A percentile compares a stretch with the other conserved stretches of the same genome.
phyloP scores from a whole-genome alignment of 2,113 vertebrate species.

The Pteronura brasiliensis region DNA sequence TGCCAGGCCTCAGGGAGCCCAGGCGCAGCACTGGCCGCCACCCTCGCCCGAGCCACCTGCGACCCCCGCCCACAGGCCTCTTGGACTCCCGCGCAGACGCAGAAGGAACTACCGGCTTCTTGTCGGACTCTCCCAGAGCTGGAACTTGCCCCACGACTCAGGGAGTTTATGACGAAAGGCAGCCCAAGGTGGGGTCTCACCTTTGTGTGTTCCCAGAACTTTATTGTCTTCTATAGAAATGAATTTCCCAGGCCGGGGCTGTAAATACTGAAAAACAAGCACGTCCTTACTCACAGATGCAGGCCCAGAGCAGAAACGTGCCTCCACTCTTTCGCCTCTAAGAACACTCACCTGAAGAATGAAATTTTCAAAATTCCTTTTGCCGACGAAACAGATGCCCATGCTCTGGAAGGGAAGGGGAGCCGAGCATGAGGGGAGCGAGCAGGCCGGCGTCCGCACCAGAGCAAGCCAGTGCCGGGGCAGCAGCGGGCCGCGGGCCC shows the following conservation, averaged over 20 bases:
- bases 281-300: fast-evolving
- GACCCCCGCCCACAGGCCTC: fast-evolving
- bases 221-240: slow-evolving; percentile 92
- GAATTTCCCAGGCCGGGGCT: slow-evolving; percentile 92
- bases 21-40: fast-evolving
- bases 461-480: not conserved
- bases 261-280: slow-evolving; percentile 88
- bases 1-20: fast-evolving
- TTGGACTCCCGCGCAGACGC: fast-evolving
- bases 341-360: slow-evolving; percentile 90
- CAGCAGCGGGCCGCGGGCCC: not conserved
- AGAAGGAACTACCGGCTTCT: not conserved
- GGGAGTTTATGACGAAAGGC: fast-evolving
- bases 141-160: fast-evolving
- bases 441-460: fast-evolving
- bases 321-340: fast-evolving
- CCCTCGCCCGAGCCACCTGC: fast-evolving
- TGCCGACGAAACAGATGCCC: slow-evolving; percentile 97
- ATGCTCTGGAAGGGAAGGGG: slow-evolving; percentile 89
- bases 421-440: fast-evolving
- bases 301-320: slow-evolving; percentile 73
- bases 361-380: slow-evolving; percentile 95
- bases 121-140: fast-evolving
- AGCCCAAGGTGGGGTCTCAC: slow-evolving; percentile 68
- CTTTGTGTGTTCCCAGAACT: slow-evolving; percentile 92